These are phyloP conservation scores for Pteria penguin DNA, from an alignment of 2,888 invertebrate species.

Conservation along the genomic window DNA sequence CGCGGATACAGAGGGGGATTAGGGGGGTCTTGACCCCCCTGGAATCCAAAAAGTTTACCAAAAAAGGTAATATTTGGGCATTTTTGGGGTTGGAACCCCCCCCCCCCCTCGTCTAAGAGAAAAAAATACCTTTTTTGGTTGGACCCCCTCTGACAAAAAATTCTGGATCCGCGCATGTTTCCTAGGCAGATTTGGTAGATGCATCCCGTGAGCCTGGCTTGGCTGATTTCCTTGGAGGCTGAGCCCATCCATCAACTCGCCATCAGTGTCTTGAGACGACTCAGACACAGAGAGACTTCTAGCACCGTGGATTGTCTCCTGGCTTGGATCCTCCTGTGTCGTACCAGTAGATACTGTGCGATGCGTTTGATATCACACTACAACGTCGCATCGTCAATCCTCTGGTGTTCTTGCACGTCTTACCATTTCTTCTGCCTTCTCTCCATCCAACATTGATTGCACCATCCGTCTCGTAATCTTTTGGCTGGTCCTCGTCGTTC, in stretches of 20 bases:
- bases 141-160: no score
- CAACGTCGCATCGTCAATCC: neutral
- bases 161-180: no score
- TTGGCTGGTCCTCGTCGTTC: neutral
- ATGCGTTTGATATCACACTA: neutral
- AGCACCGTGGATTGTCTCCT: constrained; percentile 1
- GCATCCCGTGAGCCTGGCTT: no score
- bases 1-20: no score
- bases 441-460: constrained; percentile 11
- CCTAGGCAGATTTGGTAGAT: no score
- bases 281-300: constrained; percentile 9
- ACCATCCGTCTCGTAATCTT: neutral
- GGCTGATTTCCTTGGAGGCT: neutral
- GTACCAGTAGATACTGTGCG: constrained; percentile 1
- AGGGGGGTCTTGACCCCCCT: no score
- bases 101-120: no score
- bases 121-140: no score
- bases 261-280: neutral
- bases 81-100: no score
- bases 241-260: neutral
- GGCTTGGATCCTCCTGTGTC: constrained; percentile 13
- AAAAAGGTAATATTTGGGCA: no score
- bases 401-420: neutral
- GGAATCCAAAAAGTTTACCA: no score
- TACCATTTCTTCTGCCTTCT: constrained; percentile 5